Percentiles rank a stretch among this genome's conserved stretches.
These are phyloP conservation scores for Caenorhabditis remanei DNA, from an alignment of 1,140 invertebrate species.

Conservation along the genomic window DNA sequence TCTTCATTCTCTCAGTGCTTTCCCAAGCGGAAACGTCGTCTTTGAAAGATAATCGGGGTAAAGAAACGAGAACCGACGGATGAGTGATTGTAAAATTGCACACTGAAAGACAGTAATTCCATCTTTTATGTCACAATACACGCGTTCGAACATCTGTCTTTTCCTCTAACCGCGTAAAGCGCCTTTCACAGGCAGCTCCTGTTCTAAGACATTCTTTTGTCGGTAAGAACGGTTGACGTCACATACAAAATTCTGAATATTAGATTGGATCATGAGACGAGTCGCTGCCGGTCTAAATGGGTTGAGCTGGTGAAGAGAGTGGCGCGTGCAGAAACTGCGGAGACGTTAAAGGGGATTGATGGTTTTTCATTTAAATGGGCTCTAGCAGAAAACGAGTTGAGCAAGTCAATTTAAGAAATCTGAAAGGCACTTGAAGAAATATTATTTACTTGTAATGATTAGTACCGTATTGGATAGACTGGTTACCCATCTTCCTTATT, in stretches of 20 bases:
- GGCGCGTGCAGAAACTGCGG: neutral
- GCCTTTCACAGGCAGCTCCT: neutral
- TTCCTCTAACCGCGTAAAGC: slow-evolving; percentile 2
- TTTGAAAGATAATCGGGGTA: slow-evolving; percentile 10
- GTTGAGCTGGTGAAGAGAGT: neutral
- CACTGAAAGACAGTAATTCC: slow-evolving; percentile 50
- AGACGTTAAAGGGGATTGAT: neutral
- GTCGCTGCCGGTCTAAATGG: neutral
- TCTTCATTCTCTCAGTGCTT: neutral
- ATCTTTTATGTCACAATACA: slow-evolving; percentile 52
- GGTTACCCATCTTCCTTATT: neutral
- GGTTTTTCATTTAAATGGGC: neutral
- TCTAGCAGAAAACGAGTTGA: neutral
- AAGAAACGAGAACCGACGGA: slow-evolving; percentile 21
- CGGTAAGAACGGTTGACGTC: neutral
- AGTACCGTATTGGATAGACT: no score
- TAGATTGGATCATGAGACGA: neutral
- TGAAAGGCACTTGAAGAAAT: neutral
- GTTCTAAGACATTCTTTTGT: neutral
- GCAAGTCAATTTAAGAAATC: neutral
- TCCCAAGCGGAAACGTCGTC: slow-evolving; percentile 8
- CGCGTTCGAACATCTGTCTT: slow-evolving; percentile 1
- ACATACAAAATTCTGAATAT: slow-evolving; percentile 47
- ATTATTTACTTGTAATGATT: neutral
- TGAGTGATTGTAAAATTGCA: slow-evolving; percentile 56